A percentile compares a stretch with the other conserved stretches of the same genome.
Evolutionary conservation across 2,888 invertebrate genomes (phyloP).

Genomic region (Drosophila nigricruria): DNA sequence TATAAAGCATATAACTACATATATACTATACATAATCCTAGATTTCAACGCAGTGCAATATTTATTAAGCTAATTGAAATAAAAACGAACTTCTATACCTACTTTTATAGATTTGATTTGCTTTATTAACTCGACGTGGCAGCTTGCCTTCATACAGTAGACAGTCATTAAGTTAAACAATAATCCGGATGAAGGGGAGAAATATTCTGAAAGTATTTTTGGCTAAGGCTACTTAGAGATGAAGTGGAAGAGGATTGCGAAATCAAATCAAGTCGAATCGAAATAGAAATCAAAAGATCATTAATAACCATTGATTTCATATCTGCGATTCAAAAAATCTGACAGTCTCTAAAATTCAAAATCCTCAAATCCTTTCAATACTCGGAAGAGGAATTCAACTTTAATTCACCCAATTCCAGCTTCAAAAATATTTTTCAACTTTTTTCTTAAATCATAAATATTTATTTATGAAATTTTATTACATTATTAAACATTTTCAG

Average conservation of each 20-base stretch:
- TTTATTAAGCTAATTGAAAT: conserved; percentile 61
- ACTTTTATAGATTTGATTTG: neutral
- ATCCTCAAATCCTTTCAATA: too few relatives aligned
- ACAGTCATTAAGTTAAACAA: neutral
- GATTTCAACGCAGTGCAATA: conserved; percentile 69
- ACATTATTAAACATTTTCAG: neutral
- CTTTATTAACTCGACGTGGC: neutral
- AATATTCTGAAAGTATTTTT: neutral
- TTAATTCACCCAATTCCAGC: neutral
- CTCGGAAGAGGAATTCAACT: neutral
- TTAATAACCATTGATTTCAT: too few relatives aligned
- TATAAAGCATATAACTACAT: conserved; percentile 7
- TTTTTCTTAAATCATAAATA: neutral
- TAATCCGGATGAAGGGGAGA: neutral
- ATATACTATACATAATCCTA: conserved; percentile 19
- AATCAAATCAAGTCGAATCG: too few relatives aligned
- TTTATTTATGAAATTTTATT: neutral
- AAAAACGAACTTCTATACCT: conserved; percentile 41
- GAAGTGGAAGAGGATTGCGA: too few relatives aligned
- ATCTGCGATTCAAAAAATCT: too few relatives aligned
- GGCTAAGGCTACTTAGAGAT: neutral
- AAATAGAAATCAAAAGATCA: neutral
- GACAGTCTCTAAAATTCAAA: too few relatives aligned
- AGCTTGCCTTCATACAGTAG: too few relatives aligned
- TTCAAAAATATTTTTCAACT: neutral